Percentiles rank a stretch among this genome's conserved stretches.
These are phyloP conservation scores for Trichechus manatus DNA, from an alignment of 2,113 vertebrate species.

Conservation along the genomic window DNA sequence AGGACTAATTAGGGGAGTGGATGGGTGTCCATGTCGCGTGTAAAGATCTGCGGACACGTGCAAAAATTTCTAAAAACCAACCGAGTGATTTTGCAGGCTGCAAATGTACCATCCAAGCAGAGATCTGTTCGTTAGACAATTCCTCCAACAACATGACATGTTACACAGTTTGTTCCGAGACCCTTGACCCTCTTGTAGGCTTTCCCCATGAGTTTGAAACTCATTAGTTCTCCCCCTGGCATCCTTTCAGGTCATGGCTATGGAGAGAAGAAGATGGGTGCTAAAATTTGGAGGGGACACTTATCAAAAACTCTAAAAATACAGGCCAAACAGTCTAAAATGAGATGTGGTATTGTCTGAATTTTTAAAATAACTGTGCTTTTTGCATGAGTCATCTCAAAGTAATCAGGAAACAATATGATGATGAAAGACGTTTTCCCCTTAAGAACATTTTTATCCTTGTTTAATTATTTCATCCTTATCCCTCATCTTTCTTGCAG, in stretches of 20 bases:
- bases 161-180: not conserved
- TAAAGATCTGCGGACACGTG: not conserved
- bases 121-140: not conserved
- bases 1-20: conserved; percentile 9
- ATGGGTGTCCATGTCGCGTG: not conserved
- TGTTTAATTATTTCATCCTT: not conserved
- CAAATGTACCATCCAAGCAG: not conserved
- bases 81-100: not conserved
- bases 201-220: not conserved
- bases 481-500: not conserved
- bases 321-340: not conserved
- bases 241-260: not conserved
- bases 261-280: not conserved
- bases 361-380: not conserved
- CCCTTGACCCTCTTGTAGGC: accelerated
- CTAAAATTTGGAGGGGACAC: not conserved
- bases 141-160: not conserved
- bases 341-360: not conserved
- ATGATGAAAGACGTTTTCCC: not conserved
- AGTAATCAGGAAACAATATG: not conserved
- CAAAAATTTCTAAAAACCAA: not conserved
- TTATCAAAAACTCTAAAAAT: not conserved
- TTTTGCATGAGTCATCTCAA: conserved; percentile 2
- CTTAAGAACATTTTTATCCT: not conserved
- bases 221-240: not conserved